These are phyloP conservation scores for Chionodraco myersi DNA, from an alignment of 2,113 vertebrate species.

Conservation along the genomic window DNA sequence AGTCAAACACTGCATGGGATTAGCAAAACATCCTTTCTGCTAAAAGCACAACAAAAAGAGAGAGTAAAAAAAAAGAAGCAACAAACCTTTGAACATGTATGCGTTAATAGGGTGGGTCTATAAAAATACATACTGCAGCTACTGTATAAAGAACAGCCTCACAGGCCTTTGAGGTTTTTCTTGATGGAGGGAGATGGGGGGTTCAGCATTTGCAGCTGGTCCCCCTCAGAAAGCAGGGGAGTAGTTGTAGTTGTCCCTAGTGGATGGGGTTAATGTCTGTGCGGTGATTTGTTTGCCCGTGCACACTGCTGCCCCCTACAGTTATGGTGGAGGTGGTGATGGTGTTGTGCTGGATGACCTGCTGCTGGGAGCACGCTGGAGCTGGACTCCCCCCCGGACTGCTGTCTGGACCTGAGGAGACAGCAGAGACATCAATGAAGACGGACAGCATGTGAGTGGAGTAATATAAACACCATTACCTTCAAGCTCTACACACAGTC, in stretches of 20 bases:
- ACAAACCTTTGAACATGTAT: slow-evolving; percentile 56
- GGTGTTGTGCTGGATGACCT: slow-evolving; percentile 99
- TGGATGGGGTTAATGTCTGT: slow-evolving; percentile 98
- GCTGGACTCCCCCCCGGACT: slow-evolving; percentile 93
- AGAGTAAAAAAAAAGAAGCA: slow-evolving; percentile 19
- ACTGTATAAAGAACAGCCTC: slow-evolving; percentile 89
- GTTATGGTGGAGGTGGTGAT: slow-evolving; percentile 96
- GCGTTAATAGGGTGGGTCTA: slow-evolving; percentile 82
- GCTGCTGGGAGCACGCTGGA: slow-evolving; percentile 94
- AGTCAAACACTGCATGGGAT: slow-evolving; percentile 86
- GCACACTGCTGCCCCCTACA: slow-evolving; percentile 91
- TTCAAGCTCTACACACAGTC: background rate
- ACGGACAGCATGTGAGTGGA: background rate
- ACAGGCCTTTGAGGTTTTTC: slow-evolving; percentile 86
- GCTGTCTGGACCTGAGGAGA: slow-evolving; percentile 93
- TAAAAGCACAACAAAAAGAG: slow-evolving; percentile 75
- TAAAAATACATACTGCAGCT: slow-evolving; percentile 88
- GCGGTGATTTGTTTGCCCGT: slow-evolving; percentile 94
- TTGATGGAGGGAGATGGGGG: slow-evolving; percentile 57
- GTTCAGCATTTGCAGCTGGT: slow-evolving; percentile 58
- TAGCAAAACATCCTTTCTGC: slow-evolving; percentile 87
- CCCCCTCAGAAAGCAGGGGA: slow-evolving; percentile 59
- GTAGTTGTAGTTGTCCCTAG: slow-evolving; percentile 80
- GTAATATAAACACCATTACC: background rate
- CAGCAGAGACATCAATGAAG: slow-evolving; percentile 57